Evolutionary conservation across 1,140 invertebrate genomes (phyloP), one percentile per base, ranked within the genome.

Genomic region (Musca domestica): DNA sequence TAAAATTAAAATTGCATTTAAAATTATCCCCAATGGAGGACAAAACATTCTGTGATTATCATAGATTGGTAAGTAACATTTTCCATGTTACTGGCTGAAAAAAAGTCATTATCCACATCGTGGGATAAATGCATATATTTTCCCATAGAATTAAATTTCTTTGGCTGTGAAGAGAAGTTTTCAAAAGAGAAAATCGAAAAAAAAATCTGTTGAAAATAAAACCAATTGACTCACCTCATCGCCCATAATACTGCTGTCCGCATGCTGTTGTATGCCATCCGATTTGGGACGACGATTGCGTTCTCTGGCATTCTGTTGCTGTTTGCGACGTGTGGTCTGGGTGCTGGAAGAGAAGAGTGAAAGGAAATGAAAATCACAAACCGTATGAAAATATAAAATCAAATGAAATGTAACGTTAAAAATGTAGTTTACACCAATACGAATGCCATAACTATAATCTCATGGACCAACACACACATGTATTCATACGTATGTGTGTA

Each of bases 211-310:
- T 41, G 34, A 41, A 41, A 41, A 4, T 41, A 10, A 41, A 41
- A 41, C n/a, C n/a, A 58, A 56, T 20, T 41, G 4, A 46, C 68
- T 69, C 71, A 81, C 77, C 74, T 80, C 76, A 70, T 81, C 77
- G 56, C 81, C 79, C 77, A 81, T 77, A 51, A 81, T 76, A 70
- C 74, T 78, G 73, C 78, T 78, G 41, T 81, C 78, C 64, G 74
- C 74, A 77, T 83, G 74, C 17, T 78, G 72, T 66, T 83, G 80
- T 52, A 77, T 51, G n/a, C 71, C 74, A 72, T 77, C 76, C 25
- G 74, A 74, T 72, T 81, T 81, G 51, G 74, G 74, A 30, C 76
- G 73, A 63, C 74, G 72, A 69, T 72, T 80, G n/a, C 76, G 70
- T 64, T 80, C 76, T 56, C 74, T 71, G 66, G 73, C 75, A 49